These are phyloP conservation scores for Malachius bipustulatus DNA, from an alignment of 2,888 invertebrate genomes.

Conservation along the genomic window DNA sequence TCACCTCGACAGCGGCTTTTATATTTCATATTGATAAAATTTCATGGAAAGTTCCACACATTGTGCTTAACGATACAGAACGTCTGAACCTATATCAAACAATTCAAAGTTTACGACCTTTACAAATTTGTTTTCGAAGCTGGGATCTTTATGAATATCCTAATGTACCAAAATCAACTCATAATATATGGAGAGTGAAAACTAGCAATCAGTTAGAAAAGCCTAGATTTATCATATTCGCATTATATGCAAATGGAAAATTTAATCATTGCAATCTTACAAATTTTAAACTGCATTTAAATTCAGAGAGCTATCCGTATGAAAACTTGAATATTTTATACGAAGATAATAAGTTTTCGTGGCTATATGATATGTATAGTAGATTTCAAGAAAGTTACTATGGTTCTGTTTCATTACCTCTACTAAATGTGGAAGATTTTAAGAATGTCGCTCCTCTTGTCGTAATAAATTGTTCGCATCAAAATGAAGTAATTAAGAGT, in stretches of 20 bases:
- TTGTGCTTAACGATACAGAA: slow-evolving; percentile 16
- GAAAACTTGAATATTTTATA: slow-evolving; percentile 25
- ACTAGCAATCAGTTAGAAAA: slow-evolving; percentile 27
- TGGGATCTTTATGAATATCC: slow-evolving; percentile 33
- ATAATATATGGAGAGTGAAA: slow-evolving; percentile 27
- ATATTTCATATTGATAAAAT: slow-evolving; percentile 15
- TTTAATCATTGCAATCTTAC: slow-evolving; percentile 25
- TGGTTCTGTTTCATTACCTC: slow-evolving; percentile 29
- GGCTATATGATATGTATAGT: slow-evolving; percentile 22
- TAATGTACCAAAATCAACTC: slow-evolving; percentile 24
- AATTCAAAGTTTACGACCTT: slow-evolving; percentile 12
- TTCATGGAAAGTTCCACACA: slow-evolving; percentile 19
- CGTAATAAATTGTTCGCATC: slow-evolving; percentile 23
- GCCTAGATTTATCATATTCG: slow-evolving; percentile 30
- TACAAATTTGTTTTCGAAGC: slow-evolving; percentile 24
- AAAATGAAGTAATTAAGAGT: slow-evolving; percentile 22
- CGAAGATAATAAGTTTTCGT: slow-evolving; percentile 18
- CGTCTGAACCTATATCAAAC: slow-evolving; percentile 15
- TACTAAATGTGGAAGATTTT: slow-evolving; percentile 17
- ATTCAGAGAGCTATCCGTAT: slow-evolving; percentile 30
- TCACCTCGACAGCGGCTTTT: no score
- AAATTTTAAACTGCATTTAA: slow-evolving; percentile 29
- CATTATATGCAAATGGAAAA: slow-evolving; percentile 27
- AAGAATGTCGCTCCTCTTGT: slow-evolving; percentile 20
- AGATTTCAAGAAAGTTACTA: slow-evolving; percentile 22